Percentiles rank a stretch among this genome's conserved stretches.
Conservation (phyloP, 2,113 vertebrate genomes). For the Chunga burmeisteri region DNA sequence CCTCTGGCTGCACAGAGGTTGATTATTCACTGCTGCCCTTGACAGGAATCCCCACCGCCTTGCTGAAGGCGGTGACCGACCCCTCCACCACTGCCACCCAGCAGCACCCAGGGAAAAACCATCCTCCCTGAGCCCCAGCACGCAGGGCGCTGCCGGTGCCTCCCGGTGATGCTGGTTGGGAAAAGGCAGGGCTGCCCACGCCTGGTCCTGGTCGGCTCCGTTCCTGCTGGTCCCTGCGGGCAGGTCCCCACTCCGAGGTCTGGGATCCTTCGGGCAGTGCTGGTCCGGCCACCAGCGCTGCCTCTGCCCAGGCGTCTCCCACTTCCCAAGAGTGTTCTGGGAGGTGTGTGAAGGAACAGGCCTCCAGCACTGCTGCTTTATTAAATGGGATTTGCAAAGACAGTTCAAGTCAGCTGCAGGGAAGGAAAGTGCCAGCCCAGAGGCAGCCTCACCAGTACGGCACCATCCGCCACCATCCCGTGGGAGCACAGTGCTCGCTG, state of each 20-base stretch:
- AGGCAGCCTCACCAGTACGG: background rate
- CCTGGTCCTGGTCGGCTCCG: fast-evolving
- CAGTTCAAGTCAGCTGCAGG: no score
- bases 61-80: background rate
- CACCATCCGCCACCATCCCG: background rate
- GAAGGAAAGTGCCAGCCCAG: background rate
- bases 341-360: fast-evolving
- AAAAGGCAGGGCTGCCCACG: background rate
- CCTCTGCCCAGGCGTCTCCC: background rate
- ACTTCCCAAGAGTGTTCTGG: background rate
- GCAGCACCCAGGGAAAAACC: no score
- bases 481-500: background rate
- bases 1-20: background rate
- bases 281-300: background rate
- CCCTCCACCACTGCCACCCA: background rate
- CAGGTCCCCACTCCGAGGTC: background rate
- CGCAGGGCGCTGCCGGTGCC: fast-evolving
- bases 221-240: no score
- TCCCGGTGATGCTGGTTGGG: background rate
- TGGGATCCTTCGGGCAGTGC: fast-evolving
- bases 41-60: background rate
- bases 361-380: background rate
- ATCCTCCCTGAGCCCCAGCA: fast-evolving
- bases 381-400: background rate
- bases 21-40: background rate